These are phyloP conservation scores for Syngnathoides biaculeatus DNA, from an alignment of 2,113 vertebrate species.

Conservation along the genomic window DNA sequence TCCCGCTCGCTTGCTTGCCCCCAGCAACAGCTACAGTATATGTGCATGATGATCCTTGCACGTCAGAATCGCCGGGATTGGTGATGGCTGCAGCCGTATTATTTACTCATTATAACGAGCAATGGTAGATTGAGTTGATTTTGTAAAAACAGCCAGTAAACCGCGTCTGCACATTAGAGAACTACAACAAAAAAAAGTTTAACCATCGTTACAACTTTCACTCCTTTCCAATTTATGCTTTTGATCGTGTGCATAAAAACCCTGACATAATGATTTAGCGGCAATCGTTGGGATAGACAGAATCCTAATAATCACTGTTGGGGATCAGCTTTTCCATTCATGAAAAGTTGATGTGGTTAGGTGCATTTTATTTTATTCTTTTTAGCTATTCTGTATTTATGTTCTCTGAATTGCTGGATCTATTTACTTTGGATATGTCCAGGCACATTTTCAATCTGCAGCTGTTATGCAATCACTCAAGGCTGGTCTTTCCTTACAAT, in stretches of 20 bases:
- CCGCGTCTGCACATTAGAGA: neutral
- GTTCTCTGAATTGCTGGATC: neutral
- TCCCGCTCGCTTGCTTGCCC: conserved; percentile 61
- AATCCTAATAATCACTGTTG: neutral
- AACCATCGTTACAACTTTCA: neutral
- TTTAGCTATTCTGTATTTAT: neutral
- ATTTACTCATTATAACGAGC: neutral
- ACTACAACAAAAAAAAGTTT: no score
- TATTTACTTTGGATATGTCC: conserved; percentile 43
- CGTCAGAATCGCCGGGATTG: conserved; percentile 3
- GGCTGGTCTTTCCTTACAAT: conserved; percentile 26
- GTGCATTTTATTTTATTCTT: neutral
- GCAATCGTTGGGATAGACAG: neutral
- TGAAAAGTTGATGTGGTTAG: neutral
- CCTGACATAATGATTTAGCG: neutral
- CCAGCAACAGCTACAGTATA: conserved; percentile 9
- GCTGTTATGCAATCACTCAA: conserved; percentile 49
- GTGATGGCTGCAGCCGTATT: conserved; percentile 12
- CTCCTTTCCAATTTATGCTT: neutral
- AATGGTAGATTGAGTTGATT: no score
- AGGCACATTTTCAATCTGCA: conserved; percentile 61
- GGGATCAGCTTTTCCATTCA: neutral
- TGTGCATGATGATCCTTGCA: conserved; percentile 26
- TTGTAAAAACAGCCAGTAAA: no score
- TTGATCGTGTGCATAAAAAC: neutral